phyloP scores from a whole-genome alignment of 2,888 invertebrate genomes.

The Rotaria macrura region DNA sequence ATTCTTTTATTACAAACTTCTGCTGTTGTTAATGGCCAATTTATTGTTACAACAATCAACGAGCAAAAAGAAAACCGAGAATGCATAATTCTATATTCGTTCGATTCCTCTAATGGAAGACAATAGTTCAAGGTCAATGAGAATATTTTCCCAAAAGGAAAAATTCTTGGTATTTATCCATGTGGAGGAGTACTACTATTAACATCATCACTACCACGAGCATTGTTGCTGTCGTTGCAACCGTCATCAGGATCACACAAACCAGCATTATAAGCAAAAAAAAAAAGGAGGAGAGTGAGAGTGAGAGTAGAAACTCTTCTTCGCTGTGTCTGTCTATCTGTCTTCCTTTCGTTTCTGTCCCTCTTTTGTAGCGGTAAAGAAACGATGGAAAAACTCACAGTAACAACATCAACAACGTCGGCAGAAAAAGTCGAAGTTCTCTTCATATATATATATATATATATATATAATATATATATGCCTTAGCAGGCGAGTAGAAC shows the following conservation, averaged over 20 bases:
- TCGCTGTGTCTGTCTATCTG: background rate
- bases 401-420: background rate
- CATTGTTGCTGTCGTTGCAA: background rate
- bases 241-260: background rate
- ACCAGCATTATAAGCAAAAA: background rate
- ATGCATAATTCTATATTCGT: background rate
- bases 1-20: background rate
- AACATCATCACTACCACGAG: background rate
- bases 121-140: background rate
- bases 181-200: background rate
- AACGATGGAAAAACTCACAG: background rate
- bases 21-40: background rate
- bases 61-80: background rate
- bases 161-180: background rate
- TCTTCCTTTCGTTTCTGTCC: background rate
- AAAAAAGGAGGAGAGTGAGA: background rate
- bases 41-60: background rate
- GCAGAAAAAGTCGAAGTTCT: background rate
- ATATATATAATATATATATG: too few relatives aligned
- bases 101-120: background rate
- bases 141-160: background rate
- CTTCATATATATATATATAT: background rate
- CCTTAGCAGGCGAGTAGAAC: background rate
- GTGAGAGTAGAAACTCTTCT: background rate
- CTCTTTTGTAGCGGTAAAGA: background rate